Percentiles rank a stretch among this genome's conserved stretches.
phyloP scores from a whole-genome alignment of 2,113 vertebrate species.

The Lophotis ruficrista region DNA sequence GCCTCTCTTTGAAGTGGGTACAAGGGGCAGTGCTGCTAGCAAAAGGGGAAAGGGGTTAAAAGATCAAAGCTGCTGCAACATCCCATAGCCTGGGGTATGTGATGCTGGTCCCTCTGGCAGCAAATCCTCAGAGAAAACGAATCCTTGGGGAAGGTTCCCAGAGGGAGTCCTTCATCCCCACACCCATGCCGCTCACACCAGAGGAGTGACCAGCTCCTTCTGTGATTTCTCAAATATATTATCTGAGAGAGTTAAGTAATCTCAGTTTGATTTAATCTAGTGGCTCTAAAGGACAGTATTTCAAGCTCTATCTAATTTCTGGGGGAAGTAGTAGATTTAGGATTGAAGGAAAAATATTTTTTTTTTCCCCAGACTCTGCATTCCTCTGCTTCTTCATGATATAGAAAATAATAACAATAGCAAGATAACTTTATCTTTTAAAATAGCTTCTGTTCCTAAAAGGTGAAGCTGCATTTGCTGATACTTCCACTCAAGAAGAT shows the following conservation, averaged over 20 bases:
- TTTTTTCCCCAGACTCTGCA: not conserved
- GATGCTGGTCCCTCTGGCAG: accelerated
- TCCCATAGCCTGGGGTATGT: not conserved
- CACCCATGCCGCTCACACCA: accelerated
- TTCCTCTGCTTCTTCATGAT: not conserved
- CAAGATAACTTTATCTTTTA: not conserved
- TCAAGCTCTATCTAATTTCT: not conserved
- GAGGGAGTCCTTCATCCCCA: not conserved
- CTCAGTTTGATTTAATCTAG: not conserved
- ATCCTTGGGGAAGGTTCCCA: not conserved
- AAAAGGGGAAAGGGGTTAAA: not conserved
- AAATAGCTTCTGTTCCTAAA: constrained; percentile 9
- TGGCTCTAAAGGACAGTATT: not conserved
- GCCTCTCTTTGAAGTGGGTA: not conserved
- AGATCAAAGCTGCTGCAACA: not conserved
- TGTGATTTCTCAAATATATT: not conserved
- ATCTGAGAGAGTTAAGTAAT: not conserved
- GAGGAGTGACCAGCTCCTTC: accelerated
- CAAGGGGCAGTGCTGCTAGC: not conserved
- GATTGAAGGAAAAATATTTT: not conserved
- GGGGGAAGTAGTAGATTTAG: not conserved
- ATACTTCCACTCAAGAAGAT: not conserved
- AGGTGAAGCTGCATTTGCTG: not conserved
- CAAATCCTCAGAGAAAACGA: accelerated
- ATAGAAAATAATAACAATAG: not conserved